Base-by-base conservation (phyloP, 2,113 vertebrate genomes). In the Turdus rufiventris region DNA sequence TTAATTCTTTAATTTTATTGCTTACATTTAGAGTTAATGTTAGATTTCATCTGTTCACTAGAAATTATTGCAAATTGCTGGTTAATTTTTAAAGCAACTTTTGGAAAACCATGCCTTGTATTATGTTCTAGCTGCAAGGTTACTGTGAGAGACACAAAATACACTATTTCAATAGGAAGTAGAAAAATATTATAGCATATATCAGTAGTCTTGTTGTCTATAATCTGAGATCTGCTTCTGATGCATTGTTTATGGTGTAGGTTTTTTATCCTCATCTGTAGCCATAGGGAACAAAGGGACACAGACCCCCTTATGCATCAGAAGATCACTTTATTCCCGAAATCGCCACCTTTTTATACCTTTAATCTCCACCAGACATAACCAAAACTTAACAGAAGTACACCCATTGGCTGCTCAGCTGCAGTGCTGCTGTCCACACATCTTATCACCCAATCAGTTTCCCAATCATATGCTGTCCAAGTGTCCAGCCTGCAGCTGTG, bases 251-350 rank as follows among this genome's bases (percentile, higher is more conserved):
- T 75, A 14, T 18, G 6, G 4, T 42, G 6, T 31, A 14, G 5
- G 1, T 0, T n/a, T 72, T 62, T 42, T 5, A 10, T 2, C 2
- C 6, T 50, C 11, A 8, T 53, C 28, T 53, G 28, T 29, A 53
- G 6, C 28, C 10, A 53, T 53, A 26, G 51, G 16, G 26, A 29
- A 53, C 28, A 53, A 29, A 53, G 51, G 3, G 6, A 6, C 51
- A 53, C 8, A 8, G 51, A 53, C 9, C 9, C 28, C 13, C 26
- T 53, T 53, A 29, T 53, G 28, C 26, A 53, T 53, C 26, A 8
- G 26, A 4, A 6, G 50, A 53, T 53, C 50, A 28, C 15, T 53
- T 53, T 29, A 51, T 51, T 53, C 26, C 50, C 29, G 26, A 53
- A 29, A 53, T 53, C 8, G 14, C 50, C 8, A 5, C 26, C 9